Percentiles rank a stretch among this genome's conserved stretches.
Evolutionary conservation across 2,797 vertebrate species (phyloP).

Genomic region (Antennarius maculatus): DNA sequence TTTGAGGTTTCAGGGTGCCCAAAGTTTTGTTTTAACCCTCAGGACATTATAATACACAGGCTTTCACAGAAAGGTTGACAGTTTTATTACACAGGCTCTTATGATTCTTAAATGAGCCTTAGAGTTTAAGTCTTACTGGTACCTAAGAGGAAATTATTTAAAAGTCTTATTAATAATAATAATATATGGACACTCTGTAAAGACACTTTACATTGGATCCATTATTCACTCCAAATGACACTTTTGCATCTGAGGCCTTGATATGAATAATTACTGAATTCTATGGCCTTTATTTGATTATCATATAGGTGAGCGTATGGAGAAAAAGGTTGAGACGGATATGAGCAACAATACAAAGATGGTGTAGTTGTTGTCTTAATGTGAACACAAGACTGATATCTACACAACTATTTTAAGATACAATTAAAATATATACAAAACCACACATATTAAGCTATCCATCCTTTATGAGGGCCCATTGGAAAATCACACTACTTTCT

Average conservation of each 20-base stretch:
- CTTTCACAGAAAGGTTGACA: conserved; percentile 5
- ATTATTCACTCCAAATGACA: neutral
- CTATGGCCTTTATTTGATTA: neutral
- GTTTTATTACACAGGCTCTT: neutral
- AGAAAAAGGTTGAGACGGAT: neutral
- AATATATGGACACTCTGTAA: too few species aligned
- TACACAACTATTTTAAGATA: too few species aligned
- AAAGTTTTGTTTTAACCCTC: conserved; percentile 29
- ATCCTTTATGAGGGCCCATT: too few species aligned
- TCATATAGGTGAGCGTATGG: neutral
- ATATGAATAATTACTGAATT: neutral
- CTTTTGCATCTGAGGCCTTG: neutral
- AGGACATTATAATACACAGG: conserved; percentile 12
- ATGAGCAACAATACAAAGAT: too few species aligned
- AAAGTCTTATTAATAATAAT: too few species aligned
- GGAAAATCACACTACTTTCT: too few species aligned
- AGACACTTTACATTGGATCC: too few species aligned
- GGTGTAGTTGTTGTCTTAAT: too few species aligned
- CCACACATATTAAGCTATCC: too few species aligned
- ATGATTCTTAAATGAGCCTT: neutral
- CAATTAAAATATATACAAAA: too few species aligned
- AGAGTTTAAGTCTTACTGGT: neutral
- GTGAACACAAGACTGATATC: too few species aligned
- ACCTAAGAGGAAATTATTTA: neutral
- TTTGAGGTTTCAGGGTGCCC: conserved; percentile 34